These are phyloP conservation scores for Drosophila pseudotalamancana DNA, from an alignment of 2,888 invertebrate species.

Conservation along the genomic window DNA sequence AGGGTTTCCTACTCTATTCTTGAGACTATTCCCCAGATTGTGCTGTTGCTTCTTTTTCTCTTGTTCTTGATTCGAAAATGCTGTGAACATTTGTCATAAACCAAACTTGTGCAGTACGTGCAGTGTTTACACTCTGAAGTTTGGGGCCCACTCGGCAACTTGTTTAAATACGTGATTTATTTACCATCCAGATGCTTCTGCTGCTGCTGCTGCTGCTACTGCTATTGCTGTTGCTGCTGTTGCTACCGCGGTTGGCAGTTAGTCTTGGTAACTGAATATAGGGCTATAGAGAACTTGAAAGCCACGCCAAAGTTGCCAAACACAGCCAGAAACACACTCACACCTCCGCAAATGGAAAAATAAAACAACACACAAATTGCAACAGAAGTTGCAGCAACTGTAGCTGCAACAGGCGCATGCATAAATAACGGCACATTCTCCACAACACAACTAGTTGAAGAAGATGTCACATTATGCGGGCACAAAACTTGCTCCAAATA, in stretches of 20 bases:
- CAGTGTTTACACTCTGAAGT: slow-evolving; percentile 67
- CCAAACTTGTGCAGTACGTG: slow-evolving; percentile 74
- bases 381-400: slow-evolving; percentile 65
- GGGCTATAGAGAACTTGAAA: slow-evolving; percentile 41
- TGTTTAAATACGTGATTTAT: slow-evolving; percentile 80
- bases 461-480: slow-evolving; percentile 75
- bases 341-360: slow-evolving; percentile 6
- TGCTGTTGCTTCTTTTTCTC: slow-evolving; percentile 1
- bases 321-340: slow-evolving; percentile 5
- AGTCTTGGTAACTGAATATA: slow-evolving; percentile 34
- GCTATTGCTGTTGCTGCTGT: slow-evolving; percentile 8
- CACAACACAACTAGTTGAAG: slow-evolving; percentile 37
- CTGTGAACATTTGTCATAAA: slow-evolving; percentile 74
- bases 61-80: slow-evolving; percentile 28
- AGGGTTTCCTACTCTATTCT: slow-evolving; percentile 50
- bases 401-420: slow-evolving; percentile 71
- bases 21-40: slow-evolving; percentile 8
- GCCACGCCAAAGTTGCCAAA: slow-evolving; percentile 56
- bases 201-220: background rate
- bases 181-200: slow-evolving; percentile 64
- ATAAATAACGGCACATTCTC: slow-evolving; percentile 72
- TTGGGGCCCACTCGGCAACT: slow-evolving; percentile 63
- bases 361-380: slow-evolving; percentile 15
- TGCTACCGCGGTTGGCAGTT: slow-evolving; percentile 6
- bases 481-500: slow-evolving; percentile 52